Conservation (phyloP, 53 echinoderm and acorn worm species). For the Patiria pectinifera region DNA sequence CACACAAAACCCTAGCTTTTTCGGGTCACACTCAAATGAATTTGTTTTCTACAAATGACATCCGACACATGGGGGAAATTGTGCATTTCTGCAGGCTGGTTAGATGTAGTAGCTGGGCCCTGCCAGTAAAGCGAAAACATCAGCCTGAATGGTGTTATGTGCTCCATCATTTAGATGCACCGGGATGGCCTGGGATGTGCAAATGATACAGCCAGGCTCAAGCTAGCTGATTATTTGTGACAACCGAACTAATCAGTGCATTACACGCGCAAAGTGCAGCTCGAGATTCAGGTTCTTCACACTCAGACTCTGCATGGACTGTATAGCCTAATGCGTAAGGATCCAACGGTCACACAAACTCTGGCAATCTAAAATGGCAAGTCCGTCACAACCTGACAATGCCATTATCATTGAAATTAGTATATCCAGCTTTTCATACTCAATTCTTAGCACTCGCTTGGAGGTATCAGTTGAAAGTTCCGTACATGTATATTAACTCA, state of each 20-base stretch:
- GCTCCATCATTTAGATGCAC: constrained; percentile 25
- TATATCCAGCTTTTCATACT: too few species aligned
- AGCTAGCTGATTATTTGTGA: neutral
- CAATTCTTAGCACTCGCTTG: too few species aligned
- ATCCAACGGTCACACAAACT: neutral
- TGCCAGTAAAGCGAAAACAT: neutral
- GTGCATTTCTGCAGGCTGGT: constrained; percentile 13
- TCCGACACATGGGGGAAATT: constrained; percentile 35
- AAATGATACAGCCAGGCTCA: neutral
- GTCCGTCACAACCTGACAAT: too few species aligned
- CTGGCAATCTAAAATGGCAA: neutral
- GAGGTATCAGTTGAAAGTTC: too few species aligned
- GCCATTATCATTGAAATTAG: too few species aligned
- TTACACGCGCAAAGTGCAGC: constrained; percentile 4
- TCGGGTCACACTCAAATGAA: neutral
- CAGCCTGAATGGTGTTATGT: neutral
- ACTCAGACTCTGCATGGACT: neutral
- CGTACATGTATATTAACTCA: too few species aligned
- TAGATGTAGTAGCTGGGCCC: neutral
- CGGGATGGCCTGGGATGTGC: neutral
- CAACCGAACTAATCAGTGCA: constrained; percentile 15
- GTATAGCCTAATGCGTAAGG: neutral
- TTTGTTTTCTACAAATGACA: constrained; percentile 16
- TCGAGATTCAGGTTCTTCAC: neutral
- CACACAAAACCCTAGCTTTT: neutral